Evolutionary conservation across 2,797 vertebrate species (phyloP).

Genomic region (Telmatherina bonti): DNA sequence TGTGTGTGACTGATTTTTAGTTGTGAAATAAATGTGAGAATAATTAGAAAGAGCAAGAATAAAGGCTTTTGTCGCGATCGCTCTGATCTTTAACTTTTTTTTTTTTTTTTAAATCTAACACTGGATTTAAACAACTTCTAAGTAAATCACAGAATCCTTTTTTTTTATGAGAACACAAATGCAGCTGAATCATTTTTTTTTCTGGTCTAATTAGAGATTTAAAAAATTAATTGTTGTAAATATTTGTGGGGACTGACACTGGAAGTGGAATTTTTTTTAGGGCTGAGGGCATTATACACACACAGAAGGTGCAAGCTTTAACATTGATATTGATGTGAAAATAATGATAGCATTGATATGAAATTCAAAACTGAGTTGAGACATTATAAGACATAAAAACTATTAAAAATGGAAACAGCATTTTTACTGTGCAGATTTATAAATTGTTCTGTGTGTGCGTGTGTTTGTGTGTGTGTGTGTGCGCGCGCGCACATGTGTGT

Average conservation of each 20-base stretch:
- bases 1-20: constrained; percentile 16
- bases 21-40: constrained; percentile 35
- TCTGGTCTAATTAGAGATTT: constrained; percentile 37
- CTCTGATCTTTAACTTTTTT: constrained; percentile 25
- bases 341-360: not conserved
- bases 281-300: not conserved
- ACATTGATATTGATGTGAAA: not conserved
- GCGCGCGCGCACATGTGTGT: no score
- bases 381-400: not conserved
- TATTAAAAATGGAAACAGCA: not conserved
- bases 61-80: constrained; percentile 26
- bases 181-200: constrained; percentile 40
- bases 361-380: not conserved
- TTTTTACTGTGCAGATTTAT: not conserved
- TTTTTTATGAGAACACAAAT: constrained; percentile 41
- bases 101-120: no score
- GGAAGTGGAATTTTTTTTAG: constrained; percentile 8
- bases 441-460: no score
- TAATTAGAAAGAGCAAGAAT: constrained; percentile 11
- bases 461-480: no score
- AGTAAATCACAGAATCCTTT: constrained; percentile 30
- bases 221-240: constrained; percentile 41
- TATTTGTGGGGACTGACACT: constrained; percentile 2
- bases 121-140: no score
- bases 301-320: not conserved